These are phyloP conservation scores for Oplegnathus fasciatus DNA, from an alignment of 2,113 vertebrate genomes.

Conservation along the genomic window DNA sequence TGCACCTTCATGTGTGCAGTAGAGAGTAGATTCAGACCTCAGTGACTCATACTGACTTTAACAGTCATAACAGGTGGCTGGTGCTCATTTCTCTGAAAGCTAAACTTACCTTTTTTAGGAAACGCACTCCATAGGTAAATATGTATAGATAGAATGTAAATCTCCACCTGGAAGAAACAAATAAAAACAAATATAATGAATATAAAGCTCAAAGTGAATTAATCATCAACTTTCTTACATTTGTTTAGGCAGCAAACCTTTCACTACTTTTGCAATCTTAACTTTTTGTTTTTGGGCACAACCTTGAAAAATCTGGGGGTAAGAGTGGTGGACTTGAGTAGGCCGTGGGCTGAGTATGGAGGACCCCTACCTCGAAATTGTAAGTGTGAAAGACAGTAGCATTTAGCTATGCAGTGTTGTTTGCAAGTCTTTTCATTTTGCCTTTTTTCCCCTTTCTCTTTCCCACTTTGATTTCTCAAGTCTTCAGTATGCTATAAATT, in stretches of 20 bases:
- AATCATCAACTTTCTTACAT: background rate
- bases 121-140: slow-evolving; percentile 96
- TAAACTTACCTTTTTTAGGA: slow-evolving; percentile 95
- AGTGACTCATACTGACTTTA: slow-evolving; percentile 24
- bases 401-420: background rate
- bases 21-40: background rate
- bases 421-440: background rate
- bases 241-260: background rate
- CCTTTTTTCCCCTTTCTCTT: slow-evolving; percentile 5
- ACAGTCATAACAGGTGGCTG: background rate
- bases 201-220: background rate
- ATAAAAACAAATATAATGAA: slow-evolving; percentile 48
- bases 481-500: background rate
- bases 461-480: background rate
- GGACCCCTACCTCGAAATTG: background rate
- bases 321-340: background rate
- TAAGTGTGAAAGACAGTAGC: background rate
- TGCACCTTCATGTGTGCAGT: background rate
- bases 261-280: background rate
- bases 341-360: background rate
- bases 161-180: slow-evolving; percentile 92
- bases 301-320: background rate
- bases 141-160: slow-evolving; percentile 97
- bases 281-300: background rate
- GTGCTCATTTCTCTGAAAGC: background rate